Conservation (phyloP, 2,113 vertebrate genomes). For the Apodemus sylvaticus region DNA sequence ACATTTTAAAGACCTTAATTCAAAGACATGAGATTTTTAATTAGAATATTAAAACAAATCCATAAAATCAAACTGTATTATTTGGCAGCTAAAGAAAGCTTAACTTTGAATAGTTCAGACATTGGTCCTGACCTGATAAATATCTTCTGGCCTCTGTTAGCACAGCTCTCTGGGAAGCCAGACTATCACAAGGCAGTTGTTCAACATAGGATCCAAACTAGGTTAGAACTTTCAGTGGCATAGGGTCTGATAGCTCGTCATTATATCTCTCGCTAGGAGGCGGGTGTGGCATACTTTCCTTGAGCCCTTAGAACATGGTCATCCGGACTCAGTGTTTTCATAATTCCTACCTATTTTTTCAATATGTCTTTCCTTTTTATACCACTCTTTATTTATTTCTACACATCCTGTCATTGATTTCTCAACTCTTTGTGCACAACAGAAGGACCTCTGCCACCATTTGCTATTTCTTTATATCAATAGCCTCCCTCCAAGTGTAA, state of each 20-base stretch:
- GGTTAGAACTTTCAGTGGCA: neutral
- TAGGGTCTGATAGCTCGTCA: neutral
- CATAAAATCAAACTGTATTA: neutral
- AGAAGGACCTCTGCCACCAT: neutral
- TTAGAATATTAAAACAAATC: constrained; percentile 42
- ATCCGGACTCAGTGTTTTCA: neutral
- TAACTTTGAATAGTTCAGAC: neutral
- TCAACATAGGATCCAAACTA: neutral
- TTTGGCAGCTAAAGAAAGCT: neutral
- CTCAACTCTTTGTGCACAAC: constrained; percentile 6
- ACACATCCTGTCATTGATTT: neutral
- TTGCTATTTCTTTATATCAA: constrained; percentile 52
- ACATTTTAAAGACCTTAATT: neutral
- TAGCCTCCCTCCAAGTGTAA: constrained; percentile 43
- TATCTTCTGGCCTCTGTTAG: neutral
- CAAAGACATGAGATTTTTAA: neutral
- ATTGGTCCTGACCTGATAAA: neutral
- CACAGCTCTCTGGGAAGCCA: neutral
- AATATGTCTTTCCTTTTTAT: neutral
- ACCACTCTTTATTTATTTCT: neutral
- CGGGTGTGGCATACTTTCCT: neutral
- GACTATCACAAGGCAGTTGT: neutral
- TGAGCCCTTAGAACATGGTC: neutral
- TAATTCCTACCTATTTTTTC: neutral
- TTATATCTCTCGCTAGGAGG: neutral